phyloP scores from a whole-genome alignment of 2,888 invertebrate species.

The Mythimna pallens region DNA sequence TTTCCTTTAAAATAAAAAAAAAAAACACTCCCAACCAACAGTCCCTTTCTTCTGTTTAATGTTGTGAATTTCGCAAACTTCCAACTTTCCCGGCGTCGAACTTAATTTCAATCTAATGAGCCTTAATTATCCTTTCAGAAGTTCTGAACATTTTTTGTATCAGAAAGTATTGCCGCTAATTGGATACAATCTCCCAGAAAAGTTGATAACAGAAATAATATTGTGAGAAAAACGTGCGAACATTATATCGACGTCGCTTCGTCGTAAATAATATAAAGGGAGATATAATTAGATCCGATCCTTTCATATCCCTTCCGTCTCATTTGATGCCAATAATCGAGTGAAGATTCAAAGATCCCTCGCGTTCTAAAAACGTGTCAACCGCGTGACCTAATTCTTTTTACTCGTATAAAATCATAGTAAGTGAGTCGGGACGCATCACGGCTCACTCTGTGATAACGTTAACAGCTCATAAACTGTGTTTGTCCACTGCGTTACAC shows the following conservation, averaged over 20 bases:
- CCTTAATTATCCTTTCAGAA: constrained; percentile 58
- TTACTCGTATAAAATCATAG: constrained; percentile 49
- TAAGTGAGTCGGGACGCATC: constrained; percentile 27
- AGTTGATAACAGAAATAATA: constrained; percentile 39
- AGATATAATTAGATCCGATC: constrained; percentile 59
- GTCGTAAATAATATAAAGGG: constrained; percentile 38
- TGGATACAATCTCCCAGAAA: constrained; percentile 42
- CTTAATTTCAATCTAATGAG: constrained; percentile 62
- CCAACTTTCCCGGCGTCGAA: constrained; percentile 47
- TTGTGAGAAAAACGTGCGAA: constrained; percentile 24
- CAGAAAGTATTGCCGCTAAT: constrained; percentile 53
- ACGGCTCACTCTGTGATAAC: constrained; percentile 59
- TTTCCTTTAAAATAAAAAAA: constrained; percentile 44
- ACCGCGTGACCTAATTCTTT: constrained; percentile 65
- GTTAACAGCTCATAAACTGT: constrained; percentile 69
- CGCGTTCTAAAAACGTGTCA: constrained; percentile 58
- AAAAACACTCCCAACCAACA: constrained; percentile 19
- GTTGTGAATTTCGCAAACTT: constrained; percentile 55
- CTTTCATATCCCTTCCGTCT: constrained; percentile 56
- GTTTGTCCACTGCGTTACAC: constrained; percentile 59
- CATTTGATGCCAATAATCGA: constrained; percentile 68
- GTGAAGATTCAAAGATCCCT: constrained; percentile 61
- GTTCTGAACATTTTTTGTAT: constrained; percentile 55
- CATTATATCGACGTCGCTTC: not conserved
- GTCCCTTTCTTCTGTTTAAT: constrained; percentile 44